These are phyloP conservation scores for Schizopygopsis malacanthus DNA, from an alignment of 2,797 vertebrate species.

Conservation along the genomic window DNA sequence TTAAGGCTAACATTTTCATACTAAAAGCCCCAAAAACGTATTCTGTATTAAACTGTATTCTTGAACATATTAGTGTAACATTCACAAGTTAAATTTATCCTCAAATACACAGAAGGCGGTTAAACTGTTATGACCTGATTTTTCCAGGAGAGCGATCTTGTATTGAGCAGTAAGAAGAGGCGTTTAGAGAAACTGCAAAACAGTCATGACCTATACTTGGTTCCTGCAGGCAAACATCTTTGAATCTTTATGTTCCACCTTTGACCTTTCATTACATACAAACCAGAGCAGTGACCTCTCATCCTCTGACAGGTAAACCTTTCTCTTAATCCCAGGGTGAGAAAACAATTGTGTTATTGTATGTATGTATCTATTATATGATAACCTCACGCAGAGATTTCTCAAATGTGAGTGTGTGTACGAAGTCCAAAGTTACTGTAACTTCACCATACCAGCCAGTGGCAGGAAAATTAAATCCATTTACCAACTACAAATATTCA, in stretches of 20 bases:
- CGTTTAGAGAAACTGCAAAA: neutral
- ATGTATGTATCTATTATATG: neutral
- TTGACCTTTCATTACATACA: constrained; percentile 34
- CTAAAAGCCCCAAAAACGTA: too few relatives aligned
- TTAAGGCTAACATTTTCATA: too few relatives aligned
- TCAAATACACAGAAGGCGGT: neutral
- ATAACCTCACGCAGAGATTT: neutral
- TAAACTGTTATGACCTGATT: neutral
- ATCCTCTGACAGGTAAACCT: neutral
- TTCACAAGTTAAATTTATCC: neutral
- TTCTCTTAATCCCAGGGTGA: constrained; percentile 11
- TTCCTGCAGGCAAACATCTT: neutral
- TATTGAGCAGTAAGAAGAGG: neutral
- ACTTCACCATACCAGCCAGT: neutral
- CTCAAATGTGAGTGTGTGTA: neutral
- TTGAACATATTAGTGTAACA: neutral
- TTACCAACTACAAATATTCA: neutral
- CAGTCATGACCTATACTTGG: neutral
- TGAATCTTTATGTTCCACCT: constrained; percentile 13
- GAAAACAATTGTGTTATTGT: constrained; percentile 1
- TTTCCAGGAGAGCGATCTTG: neutral
- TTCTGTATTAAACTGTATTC: neutral
- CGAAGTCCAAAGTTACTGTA: neutral
- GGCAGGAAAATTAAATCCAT: neutral
- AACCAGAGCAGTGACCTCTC: neutral